A percentile compares a stretch with the other conserved stretches of the same genome.
phyloP scores from a whole-genome alignment of 2,888 invertebrate species.

The Parnassius apollo region DNA sequence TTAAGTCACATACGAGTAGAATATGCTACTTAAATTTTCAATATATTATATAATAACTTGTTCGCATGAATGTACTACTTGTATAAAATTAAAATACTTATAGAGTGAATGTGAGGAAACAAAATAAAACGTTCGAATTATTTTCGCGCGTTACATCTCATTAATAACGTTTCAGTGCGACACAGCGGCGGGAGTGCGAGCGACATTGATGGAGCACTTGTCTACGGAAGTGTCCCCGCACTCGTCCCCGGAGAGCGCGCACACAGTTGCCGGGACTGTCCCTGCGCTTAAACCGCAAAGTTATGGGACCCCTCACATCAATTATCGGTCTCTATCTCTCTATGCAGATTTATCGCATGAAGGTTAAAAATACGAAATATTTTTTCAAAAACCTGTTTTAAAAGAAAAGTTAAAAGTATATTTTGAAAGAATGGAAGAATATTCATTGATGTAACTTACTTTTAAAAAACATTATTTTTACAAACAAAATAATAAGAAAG shows the following conservation, averaged over 20 bases:
- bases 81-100: no score
- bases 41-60: no score
- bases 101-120: no score
- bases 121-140: neutral
- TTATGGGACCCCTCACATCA: constrained; percentile 9
- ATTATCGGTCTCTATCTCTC: constrained; percentile 6
- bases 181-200: neutral
- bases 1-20: no score
- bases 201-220: constrained; percentile 19
- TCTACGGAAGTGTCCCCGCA: constrained; percentile 9
- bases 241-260: constrained; percentile 2
- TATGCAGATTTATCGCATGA: neutral
- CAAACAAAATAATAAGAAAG: no score
- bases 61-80: no score
- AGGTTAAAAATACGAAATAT: neutral
- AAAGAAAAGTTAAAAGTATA: no score
- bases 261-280: neutral
- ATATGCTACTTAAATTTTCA: no score
- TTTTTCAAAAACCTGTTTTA: no score
- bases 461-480: no score
- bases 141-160: constrained; percentile 1
- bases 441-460: no score
- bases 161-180: constrained; percentile 10
- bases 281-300: neutral
- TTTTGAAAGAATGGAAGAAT: no score